Conservation (phyloP, 2,888 invertebrate species). For the Drosophila robusta region DNA sequence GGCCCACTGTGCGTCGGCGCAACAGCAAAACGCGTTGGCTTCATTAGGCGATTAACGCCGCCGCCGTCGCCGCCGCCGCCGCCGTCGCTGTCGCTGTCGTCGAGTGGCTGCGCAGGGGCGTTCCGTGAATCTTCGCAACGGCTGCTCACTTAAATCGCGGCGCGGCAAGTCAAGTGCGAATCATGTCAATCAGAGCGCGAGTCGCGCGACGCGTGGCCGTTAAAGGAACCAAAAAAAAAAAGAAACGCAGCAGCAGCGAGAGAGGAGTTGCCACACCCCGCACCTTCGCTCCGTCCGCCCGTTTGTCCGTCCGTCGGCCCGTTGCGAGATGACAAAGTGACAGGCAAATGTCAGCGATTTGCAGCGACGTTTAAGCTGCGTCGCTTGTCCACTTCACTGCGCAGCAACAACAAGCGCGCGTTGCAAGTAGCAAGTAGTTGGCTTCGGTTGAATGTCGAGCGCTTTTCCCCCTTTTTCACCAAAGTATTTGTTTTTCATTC, state of each 20-base stretch:
- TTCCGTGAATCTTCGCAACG: constrained; percentile 7
- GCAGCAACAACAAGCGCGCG: constrained; percentile 59
- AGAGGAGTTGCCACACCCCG: too few species aligned
- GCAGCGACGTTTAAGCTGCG: constrained; percentile 68
- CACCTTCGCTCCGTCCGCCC: too few species aligned
- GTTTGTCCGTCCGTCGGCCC: too few species aligned
- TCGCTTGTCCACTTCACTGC: constrained; percentile 75
- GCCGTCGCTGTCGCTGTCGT: constrained; percentile 17
- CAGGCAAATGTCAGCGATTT: constrained; percentile 77
- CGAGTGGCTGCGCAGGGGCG: constrained; percentile 35
- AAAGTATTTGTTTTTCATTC: constrained; percentile 65
- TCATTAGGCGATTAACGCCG: constrained; percentile 74
- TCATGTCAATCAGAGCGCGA: constrained; percentile 66
- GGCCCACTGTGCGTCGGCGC: constrained; percentile 49
- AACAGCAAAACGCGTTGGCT: constrained; percentile 67
- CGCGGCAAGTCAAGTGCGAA: constrained; percentile 76
- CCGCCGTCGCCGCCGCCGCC: constrained; percentile 13
- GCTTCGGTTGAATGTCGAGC: background rate
- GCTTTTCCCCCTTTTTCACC: constrained; percentile 26
- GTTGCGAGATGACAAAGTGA: constrained; percentile 61
- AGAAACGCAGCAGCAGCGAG: too few species aligned
- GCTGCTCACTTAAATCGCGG: constrained; percentile 63
- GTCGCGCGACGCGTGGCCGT: constrained; percentile 45
- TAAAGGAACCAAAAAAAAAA: constrained; percentile 22
- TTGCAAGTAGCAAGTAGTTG: constrained; percentile 5